Conservation (phyloP, 2,113 vertebrate species). For the Pterocles orientalis region DNA sequence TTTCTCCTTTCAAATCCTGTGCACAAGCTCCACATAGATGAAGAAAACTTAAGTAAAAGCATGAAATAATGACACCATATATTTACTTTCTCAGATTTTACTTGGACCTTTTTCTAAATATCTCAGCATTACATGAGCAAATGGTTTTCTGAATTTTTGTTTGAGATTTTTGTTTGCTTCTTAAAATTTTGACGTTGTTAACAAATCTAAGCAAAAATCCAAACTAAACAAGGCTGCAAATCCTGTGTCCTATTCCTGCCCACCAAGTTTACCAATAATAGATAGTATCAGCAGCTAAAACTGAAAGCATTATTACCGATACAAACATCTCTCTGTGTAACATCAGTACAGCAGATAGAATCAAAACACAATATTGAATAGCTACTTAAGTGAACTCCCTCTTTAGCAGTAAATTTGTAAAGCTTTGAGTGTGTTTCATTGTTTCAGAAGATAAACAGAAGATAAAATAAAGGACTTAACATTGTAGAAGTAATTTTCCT, state of each 20-base stretch:
- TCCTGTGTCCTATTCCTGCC: not conserved
- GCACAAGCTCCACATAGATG: not conserved
- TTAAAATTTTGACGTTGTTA: not conserved
- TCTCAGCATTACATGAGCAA: not conserved
- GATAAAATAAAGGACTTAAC: not conserved
- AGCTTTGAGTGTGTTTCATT: not conserved
- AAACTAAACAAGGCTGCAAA: not conserved
- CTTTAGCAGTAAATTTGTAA: not conserved
- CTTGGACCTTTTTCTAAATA: not conserved
- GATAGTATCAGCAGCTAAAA: not conserved
- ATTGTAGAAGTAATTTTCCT: not conserved
- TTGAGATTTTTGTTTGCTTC: not conserved
- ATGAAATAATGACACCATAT: not conserved
- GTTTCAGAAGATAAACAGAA: not conserved
- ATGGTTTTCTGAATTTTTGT: not conserved
- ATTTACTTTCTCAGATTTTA: not conserved
- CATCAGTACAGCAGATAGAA: not conserved
- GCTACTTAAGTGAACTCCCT: not conserved
- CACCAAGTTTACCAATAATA: not conserved
- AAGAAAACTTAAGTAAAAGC: not conserved
- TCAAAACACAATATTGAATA: not conserved
- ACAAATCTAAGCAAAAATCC: not conserved
- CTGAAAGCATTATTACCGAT: not conserved
- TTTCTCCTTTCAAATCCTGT: not conserved
- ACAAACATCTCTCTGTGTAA: not conserved